Base-by-base conservation (phyloP, 2,888 invertebrate genomes). In the Xanthorhoe designata region DNA sequence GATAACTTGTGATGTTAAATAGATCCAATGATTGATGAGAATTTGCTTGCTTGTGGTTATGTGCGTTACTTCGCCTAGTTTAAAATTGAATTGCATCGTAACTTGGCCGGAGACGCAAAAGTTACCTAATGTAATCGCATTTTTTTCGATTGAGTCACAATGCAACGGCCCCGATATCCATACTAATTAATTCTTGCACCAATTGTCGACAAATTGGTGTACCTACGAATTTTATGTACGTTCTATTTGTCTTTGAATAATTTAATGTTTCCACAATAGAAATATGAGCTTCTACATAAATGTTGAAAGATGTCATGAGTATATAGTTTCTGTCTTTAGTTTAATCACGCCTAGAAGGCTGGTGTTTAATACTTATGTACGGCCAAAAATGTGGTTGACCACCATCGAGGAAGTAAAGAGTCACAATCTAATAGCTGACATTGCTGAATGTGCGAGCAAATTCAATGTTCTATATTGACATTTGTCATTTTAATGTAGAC, bases 111-210 rank as follows among this genome's bases (percentile, higher is more conserved):
- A 35, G n/a, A 18, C 52, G 24, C 10, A 42, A 49, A 76, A 68
- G 81, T 79, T n/a, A n/a, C n/a, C n/a, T n/a, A n/a, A 78, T 68
- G 74, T 76, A 17, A 35, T 47, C 61, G 72, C 79, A 88, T 89
- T 77, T 69, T 78, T 84, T 67, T 50, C 17, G 7, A 73, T 79
- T 88, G 89, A 89, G 78, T 90, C 90, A 90, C 76, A 56, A 49
- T 9, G 10, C 38, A 53, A 53, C 32, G 32, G 66, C 64, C 71
- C 70, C 75, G 59, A 68, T 76, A 79, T 79, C 78, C 77, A 79
- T 78, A 68, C 64, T 82, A 82, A 83, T 82, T 81, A 81, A 80
- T 78, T 69, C 77, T 73, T 74, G 66, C 76, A 71, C 64, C 75
- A 75, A 76, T 74, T 75, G 74, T 63, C 54, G 42, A 58, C 67